Evolutionary conservation across 2,888 invertebrate species (phyloP), one percentile per base, ranked within the genome.

Genomic region (Scotopteryx bipunctaria): DNA sequence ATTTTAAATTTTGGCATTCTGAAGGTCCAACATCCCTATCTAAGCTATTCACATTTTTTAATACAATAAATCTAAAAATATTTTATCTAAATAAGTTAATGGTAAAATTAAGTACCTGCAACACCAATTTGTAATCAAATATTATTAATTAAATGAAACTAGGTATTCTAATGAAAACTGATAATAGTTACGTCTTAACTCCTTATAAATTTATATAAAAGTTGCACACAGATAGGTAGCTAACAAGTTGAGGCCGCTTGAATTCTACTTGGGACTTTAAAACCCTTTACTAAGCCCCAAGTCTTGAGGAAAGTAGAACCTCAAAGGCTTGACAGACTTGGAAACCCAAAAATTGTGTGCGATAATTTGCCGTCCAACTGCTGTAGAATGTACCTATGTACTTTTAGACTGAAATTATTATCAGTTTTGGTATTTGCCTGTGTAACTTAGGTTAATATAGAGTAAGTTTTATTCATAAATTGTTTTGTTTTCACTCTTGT

Each of bases 31-130:
- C 13, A 25, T 11, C 1, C 1, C 9, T 21, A 21, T 13, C 5
- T 14, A 21, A 8, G 5, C 3, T 13, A 9, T 9, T 13, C 40
- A 40, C 17, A 33, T 31, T 43, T 23, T 27, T n/a, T 21, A 16
- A 31, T 41, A 27, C n/a, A 5, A 8, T 17, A 2, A 25, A 31
- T 11, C 31, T 15, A 31, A 46, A 8, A 33, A 17, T 41, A 17
- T 11, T 29, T 27, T 15, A 33, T 15, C 5, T 41, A 29, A 45
- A 16, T 23, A 37, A 31, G n/a, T 33, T 23, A 35, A 38, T 33
- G 6, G 60, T 68, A 70, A 70, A 60, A 59, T 69, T 70, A 4
- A 73, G 81, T 79, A 81, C 81, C 78, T 80, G 81, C 73, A 59
- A 68, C 71, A 73, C 64, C 60, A 66, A 67, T 63, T 70, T 59